These are phyloP conservation scores for Metallyticus violacea DNA, from an alignment of 2,888 invertebrate genomes.

Conservation along the genomic window DNA sequence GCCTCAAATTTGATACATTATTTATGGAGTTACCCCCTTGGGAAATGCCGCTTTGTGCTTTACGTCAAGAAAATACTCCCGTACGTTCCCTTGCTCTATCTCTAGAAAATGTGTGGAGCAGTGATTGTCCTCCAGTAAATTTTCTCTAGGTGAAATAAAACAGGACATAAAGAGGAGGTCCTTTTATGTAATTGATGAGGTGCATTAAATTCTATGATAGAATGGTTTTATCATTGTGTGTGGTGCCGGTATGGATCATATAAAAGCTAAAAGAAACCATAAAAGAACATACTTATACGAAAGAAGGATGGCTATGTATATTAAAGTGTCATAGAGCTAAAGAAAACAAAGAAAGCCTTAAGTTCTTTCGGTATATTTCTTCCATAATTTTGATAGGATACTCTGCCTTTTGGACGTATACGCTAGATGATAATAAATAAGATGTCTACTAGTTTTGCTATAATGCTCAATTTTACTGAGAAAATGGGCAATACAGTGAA, in stretches of 20 bases:
- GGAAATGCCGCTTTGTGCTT: not conserved
- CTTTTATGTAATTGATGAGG: not conserved
- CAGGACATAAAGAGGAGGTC: not conserved
- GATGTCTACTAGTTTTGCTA: too few species aligned
- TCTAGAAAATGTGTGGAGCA: not conserved
- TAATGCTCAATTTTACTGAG: too few species aligned
- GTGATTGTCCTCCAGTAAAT: not conserved
- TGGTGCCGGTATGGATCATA: not conserved
- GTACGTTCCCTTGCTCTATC: too few species aligned
- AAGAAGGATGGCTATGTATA: too few species aligned
- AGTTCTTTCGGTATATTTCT: not conserved
- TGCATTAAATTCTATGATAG: not conserved
- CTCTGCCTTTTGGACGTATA: too few species aligned
- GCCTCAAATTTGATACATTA: slow-evolving; percentile 3
- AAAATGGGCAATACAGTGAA: too few species aligned
- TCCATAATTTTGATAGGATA: too few species aligned
- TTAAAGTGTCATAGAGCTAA: not conserved
- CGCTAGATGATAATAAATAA: too few species aligned
- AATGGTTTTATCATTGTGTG: not conserved
- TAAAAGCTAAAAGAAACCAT: not conserved
- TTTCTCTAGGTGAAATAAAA: not conserved
- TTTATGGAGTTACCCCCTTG: not conserved
- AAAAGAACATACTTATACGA: not conserved
- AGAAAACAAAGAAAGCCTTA: not conserved
- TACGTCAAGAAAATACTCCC: too few species aligned